phyloP scores from a whole-genome alignment of 2,113 vertebrate genomes.

The Typhlomys cinereus region DNA sequence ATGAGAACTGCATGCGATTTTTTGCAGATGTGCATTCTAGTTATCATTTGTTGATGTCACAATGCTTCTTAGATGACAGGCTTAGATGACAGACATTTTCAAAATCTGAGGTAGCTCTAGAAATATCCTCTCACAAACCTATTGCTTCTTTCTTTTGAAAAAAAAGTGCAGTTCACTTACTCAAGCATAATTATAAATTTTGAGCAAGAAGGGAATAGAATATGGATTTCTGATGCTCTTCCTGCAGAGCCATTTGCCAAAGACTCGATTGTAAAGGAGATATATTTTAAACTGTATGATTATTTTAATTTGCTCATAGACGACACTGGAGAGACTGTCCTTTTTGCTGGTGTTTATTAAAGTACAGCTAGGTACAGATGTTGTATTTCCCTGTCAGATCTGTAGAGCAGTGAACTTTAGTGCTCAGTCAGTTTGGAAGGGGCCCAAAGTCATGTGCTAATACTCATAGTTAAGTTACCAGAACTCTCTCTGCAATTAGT shows the following conservation, averaged over 20 bases:
- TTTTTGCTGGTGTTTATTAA: constrained; percentile 25
- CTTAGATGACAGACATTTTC: not conserved
- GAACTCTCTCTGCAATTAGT: not conserved
- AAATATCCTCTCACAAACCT: not conserved
- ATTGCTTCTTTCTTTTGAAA: not conserved
- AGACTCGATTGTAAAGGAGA: constrained; percentile 25
- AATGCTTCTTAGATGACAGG: not conserved
- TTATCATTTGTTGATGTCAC: not conserved
- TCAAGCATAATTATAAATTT: constrained; percentile 9
- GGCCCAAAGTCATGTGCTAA: not conserved
- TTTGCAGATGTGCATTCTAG: not conserved
- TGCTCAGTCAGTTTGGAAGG: not conserved
- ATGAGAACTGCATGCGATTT: not conserved
- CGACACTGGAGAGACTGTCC: not conserved
- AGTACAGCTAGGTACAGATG: not conserved
- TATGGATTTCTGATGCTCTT: not conserved
- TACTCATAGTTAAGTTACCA: not conserved
- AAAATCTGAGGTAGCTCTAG: constrained; percentile 18
- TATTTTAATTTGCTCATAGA: not conserved
- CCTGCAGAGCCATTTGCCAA: not conserved
- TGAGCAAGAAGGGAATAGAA: constrained; percentile 15
- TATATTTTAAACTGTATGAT: constrained; percentile 7
- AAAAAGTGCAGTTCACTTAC: constrained; percentile 23
- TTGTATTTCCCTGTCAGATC: not conserved
- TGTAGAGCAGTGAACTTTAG: not conserved